Evolutionary conservation across 1,140 invertebrate genomes (phyloP).

Genomic region (Gryllus bimaculatus): DNA sequence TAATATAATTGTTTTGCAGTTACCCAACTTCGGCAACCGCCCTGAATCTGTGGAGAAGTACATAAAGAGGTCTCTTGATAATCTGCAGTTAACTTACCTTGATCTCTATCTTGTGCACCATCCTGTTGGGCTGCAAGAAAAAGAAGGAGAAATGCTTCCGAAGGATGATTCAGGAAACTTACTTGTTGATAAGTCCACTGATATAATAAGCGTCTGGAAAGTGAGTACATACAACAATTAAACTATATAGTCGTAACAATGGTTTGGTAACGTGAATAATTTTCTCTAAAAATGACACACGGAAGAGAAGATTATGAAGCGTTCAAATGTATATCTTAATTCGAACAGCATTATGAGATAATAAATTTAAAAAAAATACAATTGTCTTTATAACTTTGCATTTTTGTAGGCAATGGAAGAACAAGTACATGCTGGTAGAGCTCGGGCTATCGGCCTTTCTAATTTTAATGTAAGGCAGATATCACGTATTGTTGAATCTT

Average conservation of each 20-base stretch:
- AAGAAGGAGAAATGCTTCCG: constrained; percentile 25
- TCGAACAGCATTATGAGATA: too few relatives aligned
- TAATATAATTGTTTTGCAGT: constrained; percentile 7
- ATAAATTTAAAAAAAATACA: too few relatives aligned
- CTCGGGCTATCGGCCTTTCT: constrained; percentile 37
- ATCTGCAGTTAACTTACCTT: constrained; percentile 67
- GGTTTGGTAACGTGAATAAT: too few relatives aligned
- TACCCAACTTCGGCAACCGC: constrained; percentile 40
- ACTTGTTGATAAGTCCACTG: constrained; percentile 52
- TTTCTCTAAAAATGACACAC: too few relatives aligned
- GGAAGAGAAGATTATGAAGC: too few relatives aligned
- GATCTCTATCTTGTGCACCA: constrained; percentile 79
- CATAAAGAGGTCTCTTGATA: constrained; percentile 58
- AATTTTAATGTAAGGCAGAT: constrained; percentile 33
- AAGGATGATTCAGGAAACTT: constrained; percentile 47
- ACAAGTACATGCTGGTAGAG: constrained; percentile 51
- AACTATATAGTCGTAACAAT: too few relatives aligned
- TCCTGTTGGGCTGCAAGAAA: constrained; percentile 55
- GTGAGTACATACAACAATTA: constrained; percentile 35
- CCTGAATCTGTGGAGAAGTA: constrained; percentile 61
- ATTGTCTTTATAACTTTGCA: background rate
- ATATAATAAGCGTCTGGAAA: constrained; percentile 64
- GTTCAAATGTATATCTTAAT: too few relatives aligned
- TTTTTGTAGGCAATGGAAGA: constrained; percentile 60
- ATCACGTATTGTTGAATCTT: constrained; percentile 25